A percentile compares a stretch with the other conserved stretches of the same genome.
Conservation (phyloP, 2,888 invertebrate genomes). For the Branchipolynoe longqiensis region DNA sequence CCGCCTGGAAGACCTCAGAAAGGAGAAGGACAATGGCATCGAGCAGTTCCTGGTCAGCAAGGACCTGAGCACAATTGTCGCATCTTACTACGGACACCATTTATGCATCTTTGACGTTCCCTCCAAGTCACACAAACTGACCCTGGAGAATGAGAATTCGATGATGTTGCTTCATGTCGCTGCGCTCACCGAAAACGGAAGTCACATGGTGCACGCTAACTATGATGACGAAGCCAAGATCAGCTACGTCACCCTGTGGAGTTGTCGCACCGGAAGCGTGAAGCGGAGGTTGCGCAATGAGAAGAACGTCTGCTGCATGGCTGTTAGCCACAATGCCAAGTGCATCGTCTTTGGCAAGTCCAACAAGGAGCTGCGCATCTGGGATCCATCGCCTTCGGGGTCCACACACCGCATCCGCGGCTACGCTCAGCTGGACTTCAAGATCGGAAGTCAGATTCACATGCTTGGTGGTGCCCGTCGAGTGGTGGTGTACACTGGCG, state of each 20-base stretch:
- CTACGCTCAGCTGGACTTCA: slow-evolving; percentile 73
- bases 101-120: slow-evolving; percentile 79
- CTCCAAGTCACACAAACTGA: slow-evolving; percentile 73
- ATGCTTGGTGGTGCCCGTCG: slow-evolving; percentile 71
- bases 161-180: slow-evolving; percentile 79
- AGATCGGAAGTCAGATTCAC: slow-evolving; percentile 74
- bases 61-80: slow-evolving; percentile 76
- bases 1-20: slow-evolving; percentile 72
- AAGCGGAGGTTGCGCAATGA: slow-evolving; percentile 76
- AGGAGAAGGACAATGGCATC: slow-evolving; percentile 78
- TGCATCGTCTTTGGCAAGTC: slow-evolving; percentile 78
- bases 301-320: slow-evolving; percentile 78
- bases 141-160: slow-evolving; percentile 76
- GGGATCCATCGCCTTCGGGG: slow-evolving; percentile 72
- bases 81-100: slow-evolving; percentile 80
- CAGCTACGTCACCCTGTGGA: slow-evolving; percentile 80
- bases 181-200: slow-evolving; percentile 75
- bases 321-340: slow-evolving; percentile 75
- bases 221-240: slow-evolving; percentile 79
- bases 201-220: slow-evolving; percentile 77
- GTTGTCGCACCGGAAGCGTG: slow-evolving; percentile 75
- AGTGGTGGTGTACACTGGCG: slow-evolving; percentile 78
- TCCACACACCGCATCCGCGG: slow-evolving; percentile 74
- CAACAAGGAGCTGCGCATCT: slow-evolving; percentile 76
- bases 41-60: slow-evolving; percentile 79